Evolutionary conservation across 2,797 vertebrate genomes (phyloP).

Genomic region (Fistularia commersonii): DNA sequence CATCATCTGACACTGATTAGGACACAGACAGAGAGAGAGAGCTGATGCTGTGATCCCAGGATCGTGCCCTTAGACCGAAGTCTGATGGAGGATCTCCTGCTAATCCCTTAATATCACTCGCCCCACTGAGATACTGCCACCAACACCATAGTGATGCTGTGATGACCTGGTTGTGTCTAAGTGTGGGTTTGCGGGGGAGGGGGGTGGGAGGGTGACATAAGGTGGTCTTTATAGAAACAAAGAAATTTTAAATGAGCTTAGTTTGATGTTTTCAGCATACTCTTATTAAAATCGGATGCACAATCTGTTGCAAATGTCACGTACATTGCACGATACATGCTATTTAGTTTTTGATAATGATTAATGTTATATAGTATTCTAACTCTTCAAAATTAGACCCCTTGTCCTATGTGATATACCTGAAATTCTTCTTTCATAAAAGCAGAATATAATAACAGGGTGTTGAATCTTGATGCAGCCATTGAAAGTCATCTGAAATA

Average conservation of each 20-base stretch:
- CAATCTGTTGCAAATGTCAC: too few relatives aligned
- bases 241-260: conserved; percentile 10
- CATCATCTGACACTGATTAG: conserved; percentile 37
- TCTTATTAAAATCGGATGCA: too few relatives aligned
- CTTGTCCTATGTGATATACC: too few relatives aligned
- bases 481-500: conserved; percentile 14
- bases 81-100: conserved; percentile 60
- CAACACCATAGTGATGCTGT: conserved; percentile 44
- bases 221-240: conserved; percentile 1
- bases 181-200: conserved; percentile 14
- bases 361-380: too few relatives aligned
- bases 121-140: conserved; percentile 54
- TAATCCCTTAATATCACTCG: conserved; percentile 67
- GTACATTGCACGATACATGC: too few relatives aligned
- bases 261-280: too few relatives aligned
- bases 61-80: conserved; percentile 47
- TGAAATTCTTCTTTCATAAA: too few relatives aligned
- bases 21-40: conserved; percentile 29
- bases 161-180: conserved; percentile 48
- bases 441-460: conserved; percentile 8
- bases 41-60: conserved; percentile 48
- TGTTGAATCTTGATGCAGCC: conserved; percentile 25
- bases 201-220: background rate
- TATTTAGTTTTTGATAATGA: too few relatives aligned
- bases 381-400: too few relatives aligned